These are phyloP conservation scores for Premnoplex brunnescens DNA, from an alignment of 2,797 vertebrate species.

Conservation along the genomic window DNA sequence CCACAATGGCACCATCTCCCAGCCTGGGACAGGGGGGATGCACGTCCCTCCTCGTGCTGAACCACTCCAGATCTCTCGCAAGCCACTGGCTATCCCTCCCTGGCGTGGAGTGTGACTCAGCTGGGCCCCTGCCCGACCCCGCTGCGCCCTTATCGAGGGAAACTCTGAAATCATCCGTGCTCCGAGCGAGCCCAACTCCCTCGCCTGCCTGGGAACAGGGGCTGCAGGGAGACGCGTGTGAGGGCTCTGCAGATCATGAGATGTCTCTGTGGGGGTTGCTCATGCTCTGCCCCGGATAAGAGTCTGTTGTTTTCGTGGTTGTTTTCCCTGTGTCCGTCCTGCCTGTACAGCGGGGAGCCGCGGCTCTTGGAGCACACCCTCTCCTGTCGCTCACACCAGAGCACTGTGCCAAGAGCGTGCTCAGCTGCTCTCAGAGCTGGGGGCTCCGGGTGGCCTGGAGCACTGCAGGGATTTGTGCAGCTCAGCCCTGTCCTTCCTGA, in stretches of 20 bases:
- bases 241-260: background rate
- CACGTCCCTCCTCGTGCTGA: accelerated
- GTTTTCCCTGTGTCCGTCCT: slow-evolving; percentile 12
- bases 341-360: slow-evolving; percentile 10
- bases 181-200: background rate
- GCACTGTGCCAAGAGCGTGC: background rate
- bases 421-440: background rate
- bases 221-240: background rate
- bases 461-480: background rate
- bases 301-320: slow-evolving; percentile 48
- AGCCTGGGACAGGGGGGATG: background rate
- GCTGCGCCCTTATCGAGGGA: background rate
- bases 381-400: background rate
- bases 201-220: background rate
- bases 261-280: slow-evolving; percentile 23
- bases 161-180: slow-evolving; percentile 18
- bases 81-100: background rate
- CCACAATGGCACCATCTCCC: accelerated
- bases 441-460: background rate
- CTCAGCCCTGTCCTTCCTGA: background rate
- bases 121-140: slow-evolving; percentile 4
- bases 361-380: slow-evolving; percentile 19
- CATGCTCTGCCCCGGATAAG: background rate
- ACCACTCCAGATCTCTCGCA: accelerated
- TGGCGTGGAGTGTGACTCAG: background rate